Base-by-base conservation (phyloP, 2,888 invertebrate species). In the Torymus auratus region DNA sequence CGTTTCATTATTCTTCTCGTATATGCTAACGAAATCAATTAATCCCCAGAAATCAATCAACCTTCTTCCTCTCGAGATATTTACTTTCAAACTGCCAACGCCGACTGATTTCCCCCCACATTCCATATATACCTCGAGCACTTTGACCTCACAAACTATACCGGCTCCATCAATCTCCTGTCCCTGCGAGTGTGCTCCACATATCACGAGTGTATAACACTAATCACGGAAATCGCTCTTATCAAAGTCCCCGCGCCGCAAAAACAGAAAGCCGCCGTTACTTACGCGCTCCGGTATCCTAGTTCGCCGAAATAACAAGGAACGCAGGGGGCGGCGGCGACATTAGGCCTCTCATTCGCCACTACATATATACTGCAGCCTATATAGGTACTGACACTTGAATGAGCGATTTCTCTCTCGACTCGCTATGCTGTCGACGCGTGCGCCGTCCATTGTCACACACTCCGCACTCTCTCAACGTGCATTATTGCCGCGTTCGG, bases 331-430 rank as follows among this genome's bases (percentile, higher is more conserved):
- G 53, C 12, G 20, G 53, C 12, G 20, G 55, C 41, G 2, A 52
- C 23, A 64, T 41, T 15, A 64, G 23, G 64, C 52, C 15, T 58
- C 55, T 14, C 72, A 67, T 78, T 78, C 15, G 58, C 15, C 58
- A 28, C n/a, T n/a, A 5, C 50, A 41, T 41, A 28, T 28, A 28
- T 28, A 41, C 41, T 20, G 41, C 7, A 10, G 41, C 41, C 5
- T 41, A n/a, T n/a, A n/a, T n/a, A n/a, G n/a, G n/a, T n/a, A 10
- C 17, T 20, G 73, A 73, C 73, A 73, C 62, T 56, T 56, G 58
- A 73, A 79, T 79, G 69, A 79, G 60, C 62, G 78, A 79, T 79
- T 79, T 79, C 68, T 73, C 78, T 62, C 73, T 69, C 78, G 68
- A 12, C 56, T 64, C 11, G 41, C n/a, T n/a, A n/a, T n/a, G 41